These are phyloP conservation scores for Rhinoraja longicauda DNA, from an alignment of 2,797 vertebrate species.

Conservation along the genomic window DNA sequence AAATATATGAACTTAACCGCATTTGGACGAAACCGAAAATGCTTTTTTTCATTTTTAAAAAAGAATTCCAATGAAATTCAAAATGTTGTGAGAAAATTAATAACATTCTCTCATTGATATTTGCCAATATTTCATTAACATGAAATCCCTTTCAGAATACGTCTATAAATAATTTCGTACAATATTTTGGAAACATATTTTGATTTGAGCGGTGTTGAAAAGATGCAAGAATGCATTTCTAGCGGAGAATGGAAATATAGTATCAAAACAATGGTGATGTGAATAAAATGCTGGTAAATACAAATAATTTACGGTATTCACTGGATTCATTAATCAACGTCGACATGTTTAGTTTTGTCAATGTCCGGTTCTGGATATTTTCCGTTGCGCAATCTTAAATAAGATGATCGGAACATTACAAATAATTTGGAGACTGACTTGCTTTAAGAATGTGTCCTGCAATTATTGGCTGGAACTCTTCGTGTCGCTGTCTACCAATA, in stretches of 20 bases:
- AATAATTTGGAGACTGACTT: background rate
- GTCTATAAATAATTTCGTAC: too few relatives aligned
- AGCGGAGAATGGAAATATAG: too few relatives aligned
- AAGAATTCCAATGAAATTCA: too few relatives aligned
- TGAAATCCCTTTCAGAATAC: too few relatives aligned
- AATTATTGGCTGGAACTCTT: background rate
- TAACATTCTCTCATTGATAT: background rate
- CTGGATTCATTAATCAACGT: too few relatives aligned
- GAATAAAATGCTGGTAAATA: too few relatives aligned
- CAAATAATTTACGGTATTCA: too few relatives aligned
- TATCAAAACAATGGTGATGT: too few relatives aligned
- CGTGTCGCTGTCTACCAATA: conserved; percentile 20
- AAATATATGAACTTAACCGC: background rate
- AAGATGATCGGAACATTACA: background rate
- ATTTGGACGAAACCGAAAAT: background rate
- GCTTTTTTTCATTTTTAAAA: background rate
- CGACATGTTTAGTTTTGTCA: background rate
- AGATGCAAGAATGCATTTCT: too few relatives aligned
- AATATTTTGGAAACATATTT: too few relatives aligned
- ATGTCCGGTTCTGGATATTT: background rate
- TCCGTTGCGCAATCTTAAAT: background rate
- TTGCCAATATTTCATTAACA: background rate
- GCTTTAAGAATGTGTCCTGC: background rate
- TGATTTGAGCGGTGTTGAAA: too few relatives aligned
- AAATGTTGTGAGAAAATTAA: too few relatives aligned